phyloP scores from a whole-genome alignment of 1,140 invertebrate species.

The Stratiolaelaps scimitus region DNA sequence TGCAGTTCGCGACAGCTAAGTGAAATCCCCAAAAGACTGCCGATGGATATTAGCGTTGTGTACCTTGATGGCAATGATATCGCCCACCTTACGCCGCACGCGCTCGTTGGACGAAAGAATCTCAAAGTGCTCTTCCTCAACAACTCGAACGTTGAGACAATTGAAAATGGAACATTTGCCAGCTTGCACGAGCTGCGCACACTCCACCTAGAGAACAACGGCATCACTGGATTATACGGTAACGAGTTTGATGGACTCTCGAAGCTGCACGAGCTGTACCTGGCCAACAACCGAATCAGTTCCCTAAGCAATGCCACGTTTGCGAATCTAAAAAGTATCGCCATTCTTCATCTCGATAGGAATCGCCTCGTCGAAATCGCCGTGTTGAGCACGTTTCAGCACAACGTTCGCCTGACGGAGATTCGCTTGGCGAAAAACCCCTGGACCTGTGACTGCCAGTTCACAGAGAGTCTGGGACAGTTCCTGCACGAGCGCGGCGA shows the following conservation, averaged over 20 bases:
- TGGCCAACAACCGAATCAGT: slow-evolving; percentile 24
- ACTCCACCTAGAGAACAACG: slow-evolving; percentile 27
- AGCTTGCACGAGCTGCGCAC: slow-evolving; percentile 45
- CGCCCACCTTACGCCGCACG: slow-evolving; percentile 63
- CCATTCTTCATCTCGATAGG: no score
- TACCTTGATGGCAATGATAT: no score
- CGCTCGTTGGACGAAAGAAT: slow-evolving; percentile 36
- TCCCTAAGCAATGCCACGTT: slow-evolving; percentile 5
- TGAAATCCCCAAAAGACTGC: no score
- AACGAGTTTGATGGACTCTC: slow-evolving; percentile 23
- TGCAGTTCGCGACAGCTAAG: slow-evolving; percentile 45
- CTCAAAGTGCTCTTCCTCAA: no score
- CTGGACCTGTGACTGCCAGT: no score
- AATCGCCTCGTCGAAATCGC: no score
- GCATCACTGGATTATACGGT: background rate
- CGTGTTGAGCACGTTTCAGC: no score
- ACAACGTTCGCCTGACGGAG: slow-evolving; percentile 34
- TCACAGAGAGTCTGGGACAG: slow-evolving; percentile 36
- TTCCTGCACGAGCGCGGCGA: slow-evolving; percentile 39
- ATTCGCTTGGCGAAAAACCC: no score
- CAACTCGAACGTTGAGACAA: slow-evolving; percentile 54
- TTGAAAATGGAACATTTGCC: slow-evolving; percentile 76
- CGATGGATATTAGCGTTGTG: no score
- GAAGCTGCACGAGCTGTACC: slow-evolving; percentile 19
- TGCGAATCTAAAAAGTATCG: background rate